Conservation (phyloP, 1,140 invertebrate genomes). For the Lethocerus indicus region DNA sequence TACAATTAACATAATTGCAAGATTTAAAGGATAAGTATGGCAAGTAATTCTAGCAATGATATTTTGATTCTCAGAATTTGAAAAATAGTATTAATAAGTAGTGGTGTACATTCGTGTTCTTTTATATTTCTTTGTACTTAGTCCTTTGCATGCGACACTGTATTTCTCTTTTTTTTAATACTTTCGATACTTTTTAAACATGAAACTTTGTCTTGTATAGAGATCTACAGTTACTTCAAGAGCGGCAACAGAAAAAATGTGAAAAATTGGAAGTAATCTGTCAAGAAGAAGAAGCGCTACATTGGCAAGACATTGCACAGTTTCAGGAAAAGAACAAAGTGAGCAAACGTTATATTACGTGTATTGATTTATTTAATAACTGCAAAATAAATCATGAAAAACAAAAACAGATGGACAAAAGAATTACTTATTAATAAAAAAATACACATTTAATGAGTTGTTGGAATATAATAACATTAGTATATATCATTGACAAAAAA, state of each 20-base stretch:
- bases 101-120: no score
- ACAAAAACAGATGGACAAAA: no score
- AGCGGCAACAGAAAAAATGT: conserved; percentile 74
- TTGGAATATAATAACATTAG: no score
- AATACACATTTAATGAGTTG: no score
- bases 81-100: no score
- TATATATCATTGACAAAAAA: no score
- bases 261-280: conserved; percentile 65
- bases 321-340: conserved; percentile 79
- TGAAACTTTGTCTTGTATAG: conserved; percentile 21
- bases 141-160: neutral
- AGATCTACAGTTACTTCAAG: conserved; percentile 59
- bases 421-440: no score
- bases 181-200: neutral
- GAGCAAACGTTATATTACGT: conserved; percentile 11
- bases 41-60: no score
- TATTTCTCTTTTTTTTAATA: neutral
- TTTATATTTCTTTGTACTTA: neutral
- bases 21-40: no score
- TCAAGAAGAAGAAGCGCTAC: conserved; percentile 71
- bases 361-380: neutral
- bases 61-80: no score
- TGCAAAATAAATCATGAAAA: no score
- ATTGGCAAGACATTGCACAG: conserved; percentile 62
- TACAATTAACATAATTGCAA: no score